Evolutionary conservation across 64 coral and sea anemone genomes (phyloP).

Genomic region (Pachyseris speciosa): DNA sequence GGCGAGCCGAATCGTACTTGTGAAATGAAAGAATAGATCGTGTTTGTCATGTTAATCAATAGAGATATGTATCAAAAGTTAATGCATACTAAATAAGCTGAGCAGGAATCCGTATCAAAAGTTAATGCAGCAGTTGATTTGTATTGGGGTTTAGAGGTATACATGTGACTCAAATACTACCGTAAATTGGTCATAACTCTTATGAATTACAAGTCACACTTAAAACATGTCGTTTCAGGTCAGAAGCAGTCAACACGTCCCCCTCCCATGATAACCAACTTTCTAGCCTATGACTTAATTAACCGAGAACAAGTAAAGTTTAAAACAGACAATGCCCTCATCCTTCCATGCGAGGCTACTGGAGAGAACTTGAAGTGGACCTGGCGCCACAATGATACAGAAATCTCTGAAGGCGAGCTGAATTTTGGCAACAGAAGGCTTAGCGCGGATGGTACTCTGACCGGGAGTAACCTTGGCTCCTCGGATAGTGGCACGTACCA

Average conservation of each 20-base stretch:
- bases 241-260: not conserved
- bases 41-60: too few relatives aligned
- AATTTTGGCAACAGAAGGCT: not conserved
- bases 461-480: not conserved
- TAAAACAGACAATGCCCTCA: not conserved
- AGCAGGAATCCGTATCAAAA: too few relatives aligned
- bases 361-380: conserved; percentile 23
- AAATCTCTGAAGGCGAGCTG: not conserved
- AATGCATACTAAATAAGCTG: too few relatives aligned
- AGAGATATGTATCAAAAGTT: too few relatives aligned
- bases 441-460: not conserved
- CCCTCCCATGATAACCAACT: not conserved
- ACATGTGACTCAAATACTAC: too few relatives aligned
- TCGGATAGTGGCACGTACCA: conserved; percentile 40
- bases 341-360: not conserved
- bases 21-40: too few relatives aligned
- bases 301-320: not conserved
- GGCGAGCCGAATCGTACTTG: too few relatives aligned
- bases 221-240: not conserved
- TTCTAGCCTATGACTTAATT: not conserved
- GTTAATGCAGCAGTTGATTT: too few relatives aligned
- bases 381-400: not conserved
- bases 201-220: too few relatives aligned
- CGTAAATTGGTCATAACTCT: too few relatives aligned
- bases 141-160: too few relatives aligned